phyloP scores from a whole-genome alignment of 2,888 invertebrate species.

The Hirtodrosophila alboralis region DNA sequence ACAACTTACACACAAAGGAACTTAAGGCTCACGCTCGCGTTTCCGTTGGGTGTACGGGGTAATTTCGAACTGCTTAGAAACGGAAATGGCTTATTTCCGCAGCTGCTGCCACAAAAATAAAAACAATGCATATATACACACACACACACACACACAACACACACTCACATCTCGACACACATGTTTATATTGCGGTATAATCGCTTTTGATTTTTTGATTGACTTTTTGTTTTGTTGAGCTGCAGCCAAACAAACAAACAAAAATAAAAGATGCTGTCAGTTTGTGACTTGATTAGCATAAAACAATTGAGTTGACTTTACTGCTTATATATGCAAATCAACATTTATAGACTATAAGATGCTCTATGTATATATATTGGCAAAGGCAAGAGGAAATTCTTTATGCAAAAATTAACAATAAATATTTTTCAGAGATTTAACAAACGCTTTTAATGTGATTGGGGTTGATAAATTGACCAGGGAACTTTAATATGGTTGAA shows the following conservation, averaged over 20 bases:
- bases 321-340: not conserved
- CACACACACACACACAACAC: conserved; percentile 16
- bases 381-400: no score
- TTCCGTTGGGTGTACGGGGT: conserved; percentile 49
- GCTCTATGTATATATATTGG: not conserved
- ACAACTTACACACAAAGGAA: conserved; percentile 29
- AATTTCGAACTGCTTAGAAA: conserved; percentile 65
- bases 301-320: not conserved
- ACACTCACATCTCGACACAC: conserved; percentile 8
- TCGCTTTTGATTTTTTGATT: conserved; percentile 34
- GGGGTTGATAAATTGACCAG: no score
- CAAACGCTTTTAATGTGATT: no score
- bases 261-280: conserved; percentile 5
- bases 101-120: conserved; percentile 26
- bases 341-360: not conserved
- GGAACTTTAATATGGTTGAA: no score
- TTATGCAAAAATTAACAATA: no score
- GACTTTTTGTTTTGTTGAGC: conserved; percentile 24
- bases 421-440: no score
- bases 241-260: conserved; percentile 4
- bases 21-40: conserved; percentile 25
- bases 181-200: conserved; percentile 10
- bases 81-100: conserved; percentile 80
- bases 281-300: conserved; percentile 2
- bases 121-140: conserved; percentile 24